Base-by-base conservation (phyloP, 2,888 invertebrate genomes). In the Euzophera pinguis region DNA sequence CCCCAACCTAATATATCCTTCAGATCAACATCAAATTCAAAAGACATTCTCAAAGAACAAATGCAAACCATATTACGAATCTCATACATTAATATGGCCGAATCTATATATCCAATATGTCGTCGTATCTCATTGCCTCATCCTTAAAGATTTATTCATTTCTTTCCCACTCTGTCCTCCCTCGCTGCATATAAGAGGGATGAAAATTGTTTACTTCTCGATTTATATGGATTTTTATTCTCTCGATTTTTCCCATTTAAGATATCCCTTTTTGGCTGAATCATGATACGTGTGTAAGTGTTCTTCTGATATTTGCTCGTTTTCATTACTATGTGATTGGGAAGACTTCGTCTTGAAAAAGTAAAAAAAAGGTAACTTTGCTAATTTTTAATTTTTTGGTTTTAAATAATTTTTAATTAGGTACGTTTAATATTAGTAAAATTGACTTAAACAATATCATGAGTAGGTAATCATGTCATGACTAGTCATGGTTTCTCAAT, bases 111-210 rank as follows among this genome's bases (percentile, higher is more conserved):
- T 39, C 47, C 38, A 14, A 37, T 49, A 52, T 47, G 49, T 38
- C 52, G 43, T 48, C 50, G 47, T 54, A 37, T 56, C 47, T 48
- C 49, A 29, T 53, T 56, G 55, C 59, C 69, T 79, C 71, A 73
- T 78, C 61, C 69, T 66, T 75, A 78, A 76, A 78, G 72, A 81
- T 80, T 73, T 78, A 79, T 79, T 68, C 73, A 67, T 56, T 65
- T 64, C 62, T 59, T 64, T 62, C 60, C 62, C 63, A 54, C 62
- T 57, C 53, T 57, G 60, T 52, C 55, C 58, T 50, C 53, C 58
- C 60, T 63, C 22, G 65, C 59, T 56, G 58, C 54, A 54, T 60
- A 52, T 58, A 54, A 49, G 53, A 56, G 55, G 54, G 56, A 55
- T 50, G 62, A 60, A 67, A 65, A 71, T 61, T 68, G 64, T 73